These are phyloP conservation scores for Thripadectes ignobilis DNA, from an alignment of 2,797 vertebrate species.

Conservation along the genomic window DNA sequence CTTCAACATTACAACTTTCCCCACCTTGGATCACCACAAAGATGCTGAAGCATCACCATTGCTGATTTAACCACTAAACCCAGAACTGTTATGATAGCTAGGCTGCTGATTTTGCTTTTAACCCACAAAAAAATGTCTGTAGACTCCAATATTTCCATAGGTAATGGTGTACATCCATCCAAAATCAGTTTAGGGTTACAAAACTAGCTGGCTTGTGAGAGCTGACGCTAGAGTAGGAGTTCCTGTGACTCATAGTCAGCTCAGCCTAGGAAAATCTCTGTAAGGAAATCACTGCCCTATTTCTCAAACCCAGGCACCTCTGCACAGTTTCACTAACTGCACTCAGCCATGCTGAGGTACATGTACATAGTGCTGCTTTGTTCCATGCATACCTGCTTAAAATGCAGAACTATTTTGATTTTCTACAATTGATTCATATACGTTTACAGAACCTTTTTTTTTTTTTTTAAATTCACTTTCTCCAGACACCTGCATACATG, in stretches of 20 bases:
- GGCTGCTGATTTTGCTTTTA: not conserved
- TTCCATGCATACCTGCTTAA: not conserved
- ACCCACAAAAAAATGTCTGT: not conserved
- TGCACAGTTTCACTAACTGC: not conserved
- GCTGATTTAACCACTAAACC: not conserved
- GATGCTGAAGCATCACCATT: not conserved
- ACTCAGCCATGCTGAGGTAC: not conserved
- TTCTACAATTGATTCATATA: not conserved
- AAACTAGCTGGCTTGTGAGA: not conserved
- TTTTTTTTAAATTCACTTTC: not conserved
- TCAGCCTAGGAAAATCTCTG: not conserved
- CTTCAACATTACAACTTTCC: not conserved
- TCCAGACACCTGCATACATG: not conserved
- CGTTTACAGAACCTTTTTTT: not conserved
- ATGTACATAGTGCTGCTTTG: not conserved
- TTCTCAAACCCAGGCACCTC: not conserved
- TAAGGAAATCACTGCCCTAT: not conserved
- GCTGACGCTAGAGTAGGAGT: not conserved
- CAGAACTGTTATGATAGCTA: not conserved
- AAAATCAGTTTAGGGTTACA: not conserved
- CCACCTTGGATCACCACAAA: not conserved
- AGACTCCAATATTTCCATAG: not conserved
- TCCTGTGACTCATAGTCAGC: not conserved
- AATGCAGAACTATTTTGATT: not conserved
- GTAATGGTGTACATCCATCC: fast-evolving